Conservation (phyloP, 1,140 invertebrate species). For the Scaptomyza montana region DNA sequence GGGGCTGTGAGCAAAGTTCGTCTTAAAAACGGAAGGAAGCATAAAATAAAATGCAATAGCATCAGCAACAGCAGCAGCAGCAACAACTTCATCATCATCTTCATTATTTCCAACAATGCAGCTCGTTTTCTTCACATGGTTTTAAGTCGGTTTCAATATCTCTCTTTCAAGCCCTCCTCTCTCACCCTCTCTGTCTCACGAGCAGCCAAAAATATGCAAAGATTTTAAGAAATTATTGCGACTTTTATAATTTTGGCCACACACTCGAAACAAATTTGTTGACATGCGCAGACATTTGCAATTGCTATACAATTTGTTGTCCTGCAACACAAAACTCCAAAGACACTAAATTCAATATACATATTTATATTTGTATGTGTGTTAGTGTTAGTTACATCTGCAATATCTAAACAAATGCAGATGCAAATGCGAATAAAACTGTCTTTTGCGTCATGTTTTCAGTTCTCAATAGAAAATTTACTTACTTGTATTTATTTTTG, state of each 20-base stretch:
- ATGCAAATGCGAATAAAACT: slow-evolving; percentile 36
- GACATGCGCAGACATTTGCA: slow-evolving; percentile 76
- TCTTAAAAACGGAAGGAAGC: slow-evolving; percentile 71
- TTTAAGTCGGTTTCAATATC: background rate
- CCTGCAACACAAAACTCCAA: slow-evolving; percentile 50
- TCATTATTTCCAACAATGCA: slow-evolving; percentile 30
- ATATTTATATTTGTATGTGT: slow-evolving; percentile 14
- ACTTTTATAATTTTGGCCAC: slow-evolving; percentile 73
- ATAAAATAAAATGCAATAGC: slow-evolving; percentile 76
- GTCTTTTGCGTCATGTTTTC: slow-evolving; percentile 41
- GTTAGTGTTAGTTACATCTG: slow-evolving; percentile 52
- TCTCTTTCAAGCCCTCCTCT: background rate
- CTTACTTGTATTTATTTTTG: slow-evolving; percentile 27
- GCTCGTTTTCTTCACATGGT: background rate
- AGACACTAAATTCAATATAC: slow-evolving; percentile 18
- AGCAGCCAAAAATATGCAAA: slow-evolving; percentile 67
- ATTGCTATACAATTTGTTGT: slow-evolving; percentile 70
- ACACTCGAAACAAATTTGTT: slow-evolving; percentile 57
- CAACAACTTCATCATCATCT: slow-evolving; percentile 17
- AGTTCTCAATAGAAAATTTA: slow-evolving; percentile 43
- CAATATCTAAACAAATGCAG: slow-evolving; percentile 59
- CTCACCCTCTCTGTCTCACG: background rate
- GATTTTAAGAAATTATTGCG: slow-evolving; percentile 76
- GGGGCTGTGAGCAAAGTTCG: slow-evolving; percentile 36
- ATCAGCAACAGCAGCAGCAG: slow-evolving; percentile 19